These are phyloP conservation scores for Brachyopa scutellaris DNA, from an alignment of 2,888 invertebrate genomes.

Conservation along the genomic window DNA sequence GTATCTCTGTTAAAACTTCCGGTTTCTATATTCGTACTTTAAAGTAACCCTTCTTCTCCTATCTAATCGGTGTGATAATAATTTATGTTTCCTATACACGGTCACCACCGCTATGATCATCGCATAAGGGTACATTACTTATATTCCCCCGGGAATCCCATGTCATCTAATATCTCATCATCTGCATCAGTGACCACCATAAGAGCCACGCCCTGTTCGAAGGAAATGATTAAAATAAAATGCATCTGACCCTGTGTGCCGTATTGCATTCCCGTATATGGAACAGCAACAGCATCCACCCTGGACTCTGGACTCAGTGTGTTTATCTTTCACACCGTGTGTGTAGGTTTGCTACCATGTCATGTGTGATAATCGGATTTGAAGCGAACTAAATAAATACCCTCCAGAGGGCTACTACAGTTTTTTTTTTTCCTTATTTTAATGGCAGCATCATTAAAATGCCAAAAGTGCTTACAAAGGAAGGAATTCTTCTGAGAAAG, in stretches of 20 bases:
- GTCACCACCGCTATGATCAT: background rate
- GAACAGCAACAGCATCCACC: constrained; percentile 9
- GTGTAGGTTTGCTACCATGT: constrained; percentile 45
- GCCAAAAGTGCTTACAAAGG: constrained; percentile 22
- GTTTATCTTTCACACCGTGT: constrained; percentile 50
- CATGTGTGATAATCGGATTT: constrained; percentile 56
- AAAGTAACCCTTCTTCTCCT: constrained; percentile 43
- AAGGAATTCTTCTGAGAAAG: constrained; percentile 30
- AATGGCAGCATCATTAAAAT: constrained; percentile 32
- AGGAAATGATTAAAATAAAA: constrained; percentile 67
- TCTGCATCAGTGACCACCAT: constrained; percentile 59
- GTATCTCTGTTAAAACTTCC: constrained; percentile 49
- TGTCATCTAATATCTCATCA: constrained; percentile 45
- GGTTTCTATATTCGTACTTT: constrained; percentile 15
- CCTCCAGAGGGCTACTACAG: constrained; percentile 32
- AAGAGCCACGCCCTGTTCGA: constrained; percentile 58
- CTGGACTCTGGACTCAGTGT: constrained; percentile 10
- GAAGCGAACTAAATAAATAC: constrained; percentile 32
- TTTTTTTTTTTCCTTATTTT: constrained; percentile 16
- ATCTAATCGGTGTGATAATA: constrained; percentile 5
- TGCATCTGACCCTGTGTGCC: constrained; percentile 42
- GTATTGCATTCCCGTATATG: background rate
- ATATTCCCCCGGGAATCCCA: constrained; percentile 11
- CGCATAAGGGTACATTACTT: constrained; percentile 51
- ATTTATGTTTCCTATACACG: constrained; percentile 52